Conservation (phyloP, 2,113 vertebrate species). For the Nannospalax galili region DNA sequence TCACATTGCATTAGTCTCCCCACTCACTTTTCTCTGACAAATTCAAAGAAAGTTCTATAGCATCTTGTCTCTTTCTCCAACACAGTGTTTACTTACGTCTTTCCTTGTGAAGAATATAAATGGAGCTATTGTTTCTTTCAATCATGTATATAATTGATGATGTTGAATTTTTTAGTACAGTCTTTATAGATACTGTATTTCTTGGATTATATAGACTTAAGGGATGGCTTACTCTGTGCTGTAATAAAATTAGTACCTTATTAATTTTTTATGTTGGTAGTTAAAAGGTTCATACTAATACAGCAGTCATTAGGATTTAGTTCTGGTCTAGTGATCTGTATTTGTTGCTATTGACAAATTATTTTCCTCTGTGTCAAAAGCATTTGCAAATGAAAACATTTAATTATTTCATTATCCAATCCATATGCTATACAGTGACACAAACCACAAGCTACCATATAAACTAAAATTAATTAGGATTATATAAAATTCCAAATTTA, state of each 20-base stretch:
- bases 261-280: neutral
- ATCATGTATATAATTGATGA: conserved; percentile 3
- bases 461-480: conserved; percentile 29
- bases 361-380: conserved; percentile 14
- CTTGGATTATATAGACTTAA: neutral
- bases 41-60: neutral
- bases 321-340: neutral
- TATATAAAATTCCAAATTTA: neutral
- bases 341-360: conserved; percentile 11
- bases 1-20: neutral
- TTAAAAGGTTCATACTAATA: conserved; percentile 20
- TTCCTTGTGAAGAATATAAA: conserved; percentile 26
- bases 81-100: conserved; percentile 12
- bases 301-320: neutral
- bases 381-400: conserved; percentile 46
- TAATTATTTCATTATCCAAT: neutral
- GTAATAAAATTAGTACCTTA: conserved; percentile 1
- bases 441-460: neutral
- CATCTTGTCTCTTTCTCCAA: neutral
- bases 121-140: neutral
- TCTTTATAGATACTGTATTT: neutral
- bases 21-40: neutral
- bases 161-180: neutral
- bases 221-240: neutral
- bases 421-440: neutral